These are phyloP conservation scores for Hyperopisus bebe DNA, from an alignment of 2,113 vertebrate genomes.

Conservation along the genomic window DNA sequence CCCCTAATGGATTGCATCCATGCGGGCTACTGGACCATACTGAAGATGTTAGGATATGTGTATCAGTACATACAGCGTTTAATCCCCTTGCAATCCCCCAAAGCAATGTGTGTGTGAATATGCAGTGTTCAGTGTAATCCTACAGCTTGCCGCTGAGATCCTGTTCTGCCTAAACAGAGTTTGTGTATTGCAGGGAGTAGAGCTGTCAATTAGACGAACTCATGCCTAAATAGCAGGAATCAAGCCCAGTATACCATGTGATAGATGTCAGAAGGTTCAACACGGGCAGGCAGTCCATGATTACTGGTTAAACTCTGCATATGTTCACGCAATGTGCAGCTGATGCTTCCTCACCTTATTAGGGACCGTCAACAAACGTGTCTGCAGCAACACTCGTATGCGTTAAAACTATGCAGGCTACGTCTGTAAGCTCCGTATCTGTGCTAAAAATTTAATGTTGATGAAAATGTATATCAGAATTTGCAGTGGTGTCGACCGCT, in stretches of 20 bases:
- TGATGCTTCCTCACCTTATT: neutral
- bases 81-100: constrained; percentile 16
- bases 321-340: neutral
- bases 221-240: neutral
- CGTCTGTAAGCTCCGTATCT: neutral
- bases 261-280: neutral
- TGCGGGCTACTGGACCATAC: neutral
- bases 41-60: neutral
- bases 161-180: neutral
- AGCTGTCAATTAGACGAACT: neutral
- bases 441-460: neutral
- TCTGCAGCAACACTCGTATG: neutral
- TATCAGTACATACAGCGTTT: neutral
- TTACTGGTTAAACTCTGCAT: neutral
- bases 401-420: neutral
- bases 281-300: neutral
- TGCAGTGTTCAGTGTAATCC: constrained; percentile 5
- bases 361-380: neutral
- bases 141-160: neutral
- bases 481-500: neutral
- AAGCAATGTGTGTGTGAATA: constrained; percentile 2
- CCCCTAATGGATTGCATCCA: neutral
- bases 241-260: neutral
- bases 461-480: neutral
- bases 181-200: neutral